Evolutionary conservation across 2,888 invertebrate genomes (phyloP).

Genomic region (Venusia cambrica): DNA sequence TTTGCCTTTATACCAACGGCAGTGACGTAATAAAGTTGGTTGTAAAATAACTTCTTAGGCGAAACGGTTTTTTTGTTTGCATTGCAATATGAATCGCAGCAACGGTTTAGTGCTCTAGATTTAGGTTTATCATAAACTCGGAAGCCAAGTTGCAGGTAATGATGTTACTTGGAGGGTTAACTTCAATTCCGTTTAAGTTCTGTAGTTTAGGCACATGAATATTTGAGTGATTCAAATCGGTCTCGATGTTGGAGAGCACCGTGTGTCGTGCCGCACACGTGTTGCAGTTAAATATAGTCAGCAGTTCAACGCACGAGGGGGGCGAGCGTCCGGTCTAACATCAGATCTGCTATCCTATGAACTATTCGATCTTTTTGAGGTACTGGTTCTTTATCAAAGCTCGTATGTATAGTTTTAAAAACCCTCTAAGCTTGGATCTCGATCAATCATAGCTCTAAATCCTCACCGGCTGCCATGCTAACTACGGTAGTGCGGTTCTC

Average conservation of each 20-base stretch:
- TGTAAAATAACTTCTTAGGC: too few species aligned
- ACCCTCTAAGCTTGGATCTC: too few species aligned
- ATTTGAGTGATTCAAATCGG: conserved; percentile 46
- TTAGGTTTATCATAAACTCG: not conserved
- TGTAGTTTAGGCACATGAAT: conserved; percentile 27
- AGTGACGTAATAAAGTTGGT: conserved; percentile 9
- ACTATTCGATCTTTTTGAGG: conserved; percentile 3
- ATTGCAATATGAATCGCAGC: too few species aligned
- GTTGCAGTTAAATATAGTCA: conserved; percentile 76
- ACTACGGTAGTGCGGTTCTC: too few species aligned
- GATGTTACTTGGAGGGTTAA: too few species aligned
- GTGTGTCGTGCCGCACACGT: conserved; percentile 53
- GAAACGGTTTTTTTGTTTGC: too few species aligned
- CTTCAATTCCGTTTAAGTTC: not conserved
- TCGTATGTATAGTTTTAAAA: too few species aligned
- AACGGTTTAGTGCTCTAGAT: too few species aligned
- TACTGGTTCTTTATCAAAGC: too few species aligned
- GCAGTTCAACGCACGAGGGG: conserved; percentile 73
- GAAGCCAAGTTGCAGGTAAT: too few species aligned
- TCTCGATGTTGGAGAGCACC: conserved; percentile 53
- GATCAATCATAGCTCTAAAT: too few species aligned
- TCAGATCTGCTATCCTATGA: conserved; percentile 29
- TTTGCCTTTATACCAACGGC: not conserved
- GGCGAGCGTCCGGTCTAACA: conserved; percentile 48
- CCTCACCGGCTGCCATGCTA: too few species aligned